Conservation (phyloP, 1,140 invertebrate species). For the Drosophila asahinai region DNA sequence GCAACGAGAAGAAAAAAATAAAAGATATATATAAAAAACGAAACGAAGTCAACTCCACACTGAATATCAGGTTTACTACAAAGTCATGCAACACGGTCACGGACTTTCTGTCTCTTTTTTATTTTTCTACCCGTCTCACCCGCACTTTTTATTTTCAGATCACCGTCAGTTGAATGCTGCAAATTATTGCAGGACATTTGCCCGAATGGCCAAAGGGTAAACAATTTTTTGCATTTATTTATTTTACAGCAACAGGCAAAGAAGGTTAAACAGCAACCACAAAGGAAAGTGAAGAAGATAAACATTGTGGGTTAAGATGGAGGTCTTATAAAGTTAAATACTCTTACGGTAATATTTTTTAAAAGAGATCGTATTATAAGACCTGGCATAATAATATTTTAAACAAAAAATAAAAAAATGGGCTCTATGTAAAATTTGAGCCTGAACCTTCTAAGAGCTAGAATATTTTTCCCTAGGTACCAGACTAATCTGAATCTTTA, state of each 20-base stretch:
- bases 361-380: neutral
- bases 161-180: constrained; percentile 60
- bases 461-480: too few relatives aligned
- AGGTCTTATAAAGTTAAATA: constrained; percentile 1
- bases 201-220: constrained; percentile 66
- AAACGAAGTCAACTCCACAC: constrained; percentile 69
- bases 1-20: constrained; percentile 15
- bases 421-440: too few relatives aligned
- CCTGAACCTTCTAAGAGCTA: neutral
- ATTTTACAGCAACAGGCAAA: constrained; percentile 51
- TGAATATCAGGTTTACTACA: constrained; percentile 74
- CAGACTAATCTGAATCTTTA: neutral
- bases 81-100: constrained; percentile 80
- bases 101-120: constrained; percentile 13
- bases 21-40: constrained; percentile 27
- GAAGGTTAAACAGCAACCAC: constrained; percentile 31
- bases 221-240: constrained; percentile 62
- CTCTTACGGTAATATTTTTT: neutral
- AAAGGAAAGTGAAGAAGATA: constrained; percentile 43
- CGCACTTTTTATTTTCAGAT: constrained; percentile 11
- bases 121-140: constrained; percentile 10
- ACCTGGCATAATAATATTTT: neutral
- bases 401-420: neutral
- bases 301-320: neutral
- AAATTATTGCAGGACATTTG: constrained; percentile 80